A percentile compares a stretch with the other conserved stretches of the same genome.
Evolutionary conservation across 2,888 invertebrate species (phyloP).

Genomic region (Pammene aurita): DNA sequence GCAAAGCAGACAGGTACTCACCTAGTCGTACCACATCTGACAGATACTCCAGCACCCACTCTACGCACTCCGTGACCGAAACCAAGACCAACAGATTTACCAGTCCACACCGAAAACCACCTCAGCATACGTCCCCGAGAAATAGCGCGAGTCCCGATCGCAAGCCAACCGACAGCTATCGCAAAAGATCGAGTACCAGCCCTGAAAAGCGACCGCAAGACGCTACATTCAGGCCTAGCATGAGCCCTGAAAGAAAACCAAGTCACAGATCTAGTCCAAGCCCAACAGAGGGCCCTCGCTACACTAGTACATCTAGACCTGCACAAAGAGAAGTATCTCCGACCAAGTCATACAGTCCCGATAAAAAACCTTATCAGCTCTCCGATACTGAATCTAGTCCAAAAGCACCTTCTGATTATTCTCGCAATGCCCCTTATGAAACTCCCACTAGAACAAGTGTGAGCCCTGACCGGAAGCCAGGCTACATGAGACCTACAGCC

Average conservation of each 20-base stretch:
- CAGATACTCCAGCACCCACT: conserved; percentile 60
- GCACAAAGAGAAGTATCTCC: conserved; percentile 44
- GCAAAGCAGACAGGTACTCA: conserved; percentile 63
- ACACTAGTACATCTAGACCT: conserved; percentile 45
- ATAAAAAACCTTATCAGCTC: conserved; percentile 42
- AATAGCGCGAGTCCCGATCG: conserved; percentile 62
- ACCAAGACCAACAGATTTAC: conserved; percentile 56
- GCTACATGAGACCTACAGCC: conserved; percentile 64
- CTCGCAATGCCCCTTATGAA: conserved; percentile 43
- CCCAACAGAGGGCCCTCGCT: conserved; percentile 32
- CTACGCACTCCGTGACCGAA: conserved; percentile 61
- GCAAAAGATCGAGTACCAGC: conserved; percentile 59
- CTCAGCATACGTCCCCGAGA: conserved; percentile 60
- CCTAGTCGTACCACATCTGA: conserved; percentile 64
- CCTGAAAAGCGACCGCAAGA: conserved; percentile 63
- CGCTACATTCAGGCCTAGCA: conserved; percentile 48
- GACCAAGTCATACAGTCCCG: conserved; percentile 49
- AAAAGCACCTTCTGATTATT: conserved; percentile 42
- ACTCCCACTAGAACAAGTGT: conserved; percentile 49
- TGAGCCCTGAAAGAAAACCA: conserved; percentile 56
- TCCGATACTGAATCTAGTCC: conserved; percentile 14
- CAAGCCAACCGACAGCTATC: conserved; percentile 53
- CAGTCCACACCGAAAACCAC: conserved; percentile 60
- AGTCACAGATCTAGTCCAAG: conserved; percentile 38
- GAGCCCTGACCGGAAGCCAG: conserved; percentile 57